phyloP scores from a whole-genome alignment of 2,888 invertebrate species.

The Amphimallon solstitiale region DNA sequence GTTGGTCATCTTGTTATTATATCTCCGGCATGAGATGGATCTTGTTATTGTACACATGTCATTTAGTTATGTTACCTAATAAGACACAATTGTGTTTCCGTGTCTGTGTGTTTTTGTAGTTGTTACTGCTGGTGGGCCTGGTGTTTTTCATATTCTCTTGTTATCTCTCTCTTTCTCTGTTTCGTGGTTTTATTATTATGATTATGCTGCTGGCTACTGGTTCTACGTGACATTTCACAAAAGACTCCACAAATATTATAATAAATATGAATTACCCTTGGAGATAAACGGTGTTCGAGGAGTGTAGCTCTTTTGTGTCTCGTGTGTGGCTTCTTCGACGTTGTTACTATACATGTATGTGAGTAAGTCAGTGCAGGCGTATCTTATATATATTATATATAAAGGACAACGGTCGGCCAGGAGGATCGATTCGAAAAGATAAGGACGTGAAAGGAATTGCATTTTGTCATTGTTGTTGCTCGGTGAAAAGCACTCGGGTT shows the following conservation, averaged over 20 bases:
- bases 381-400: conserved; percentile 24
- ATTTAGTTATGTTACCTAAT: conserved; percentile 57
- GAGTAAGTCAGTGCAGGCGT: conserved; percentile 1
- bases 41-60: conserved; percentile 53
- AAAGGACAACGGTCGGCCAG: conserved; percentile 38
- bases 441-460: conserved; percentile 40
- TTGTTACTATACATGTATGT: too few relatives aligned
- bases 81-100: conserved; percentile 55
- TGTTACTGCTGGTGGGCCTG: conserved; percentile 40
- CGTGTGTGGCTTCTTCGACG: conserved; percentile 16
- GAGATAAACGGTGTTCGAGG: conserved; percentile 39
- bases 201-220: conserved; percentile 44
- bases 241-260: conserved; percentile 38
- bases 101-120: conserved; percentile 45
- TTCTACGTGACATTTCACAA: conserved; percentile 45
- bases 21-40: conserved; percentile 50
- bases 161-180: too few relatives aligned
- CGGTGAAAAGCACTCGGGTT: background rate
- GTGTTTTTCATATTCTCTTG: too few relatives aligned
- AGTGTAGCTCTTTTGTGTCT: background rate
- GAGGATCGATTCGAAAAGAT: conserved; percentile 32
- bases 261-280: conserved; percentile 46
- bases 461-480: conserved; percentile 37
- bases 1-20: conserved; percentile 47
- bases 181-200: conserved; percentile 41